phyloP scores from a whole-genome alignment of 2,797 vertebrate genomes.

The Chiloscyllium punctatum region DNA sequence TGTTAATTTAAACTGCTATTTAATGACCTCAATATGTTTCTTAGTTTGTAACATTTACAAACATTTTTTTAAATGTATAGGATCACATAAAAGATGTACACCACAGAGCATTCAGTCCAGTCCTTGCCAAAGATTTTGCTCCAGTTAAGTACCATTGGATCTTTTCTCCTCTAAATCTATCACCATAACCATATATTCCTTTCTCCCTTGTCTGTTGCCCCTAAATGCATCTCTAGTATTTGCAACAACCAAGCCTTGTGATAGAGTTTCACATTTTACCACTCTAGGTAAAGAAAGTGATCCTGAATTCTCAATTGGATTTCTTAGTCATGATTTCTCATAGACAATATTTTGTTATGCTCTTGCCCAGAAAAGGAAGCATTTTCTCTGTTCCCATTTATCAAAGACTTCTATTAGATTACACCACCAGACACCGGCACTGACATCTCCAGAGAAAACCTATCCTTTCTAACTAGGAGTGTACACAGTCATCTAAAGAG shows the following conservation, averaged over 20 bases:
- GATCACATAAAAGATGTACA: background rate
- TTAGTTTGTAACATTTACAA: conserved; percentile 40
- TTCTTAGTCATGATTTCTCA: background rate
- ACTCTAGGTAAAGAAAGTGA: background rate
- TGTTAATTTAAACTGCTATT: conserved; percentile 43
- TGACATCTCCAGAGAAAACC: too few species aligned
- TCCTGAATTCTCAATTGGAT: background rate
- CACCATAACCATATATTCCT: background rate
- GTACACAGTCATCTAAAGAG: background rate
- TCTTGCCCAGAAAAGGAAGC: background rate
- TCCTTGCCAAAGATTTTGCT: background rate
- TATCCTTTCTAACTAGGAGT: background rate
- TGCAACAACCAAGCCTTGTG: background rate
- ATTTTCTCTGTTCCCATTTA: background rate
- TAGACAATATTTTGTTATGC: background rate
- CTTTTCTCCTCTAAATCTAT: background rate
- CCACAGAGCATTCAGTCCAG: background rate
- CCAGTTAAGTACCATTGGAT: background rate
- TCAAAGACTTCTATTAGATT: background rate
- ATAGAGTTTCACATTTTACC: background rate
- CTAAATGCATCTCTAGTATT: background rate
- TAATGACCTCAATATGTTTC: conserved; percentile 39
- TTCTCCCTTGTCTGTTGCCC: background rate
- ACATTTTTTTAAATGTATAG: background rate
- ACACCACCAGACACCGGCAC: too few species aligned